phyloP scores from a whole-genome alignment of 2,888 invertebrate species.

The Sarcophaga rosellei region DNA sequence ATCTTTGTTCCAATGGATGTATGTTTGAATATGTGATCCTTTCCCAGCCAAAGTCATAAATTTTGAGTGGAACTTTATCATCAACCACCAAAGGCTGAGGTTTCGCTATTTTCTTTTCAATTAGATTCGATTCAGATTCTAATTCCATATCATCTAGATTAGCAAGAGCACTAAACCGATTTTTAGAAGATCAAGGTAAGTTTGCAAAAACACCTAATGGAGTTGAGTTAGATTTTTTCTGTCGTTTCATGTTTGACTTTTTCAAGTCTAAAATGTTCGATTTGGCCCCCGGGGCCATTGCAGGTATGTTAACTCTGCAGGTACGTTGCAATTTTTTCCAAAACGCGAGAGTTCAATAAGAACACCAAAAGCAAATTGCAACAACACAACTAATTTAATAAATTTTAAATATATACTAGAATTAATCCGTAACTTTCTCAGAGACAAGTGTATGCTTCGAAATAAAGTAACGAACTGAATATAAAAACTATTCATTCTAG shows the following conservation, averaged over 20 bases:
- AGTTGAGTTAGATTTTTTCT: constrained; percentile 23
- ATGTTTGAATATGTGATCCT: constrained; percentile 38
- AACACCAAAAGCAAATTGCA: background rate
- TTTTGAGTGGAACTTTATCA: background rate
- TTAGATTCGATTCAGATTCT: constrained; percentile 15
- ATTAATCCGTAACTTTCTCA: too few relatives aligned
- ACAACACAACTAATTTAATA: too few relatives aligned
- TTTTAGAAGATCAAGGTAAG: constrained; percentile 24
- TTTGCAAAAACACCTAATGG: constrained; percentile 19
- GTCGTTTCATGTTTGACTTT: constrained; percentile 33
- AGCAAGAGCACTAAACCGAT: constrained; percentile 36
- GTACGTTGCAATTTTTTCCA: constrained; percentile 8
- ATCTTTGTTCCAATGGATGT: constrained; percentile 43
- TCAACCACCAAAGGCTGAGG: constrained; percentile 29
- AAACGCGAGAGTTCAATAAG: constrained; percentile 25
- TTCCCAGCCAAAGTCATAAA: constrained; percentile 19
- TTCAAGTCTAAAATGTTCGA: background rate
- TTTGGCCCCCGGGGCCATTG: constrained; percentile 40
- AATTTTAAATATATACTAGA: too few relatives aligned
- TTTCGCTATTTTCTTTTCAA: constrained; percentile 19
- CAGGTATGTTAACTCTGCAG: background rate
- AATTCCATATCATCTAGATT: constrained; percentile 21
- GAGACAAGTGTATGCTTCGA: too few relatives aligned
- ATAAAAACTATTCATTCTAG: too few relatives aligned
- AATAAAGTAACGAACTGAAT: too few relatives aligned